Evolutionary conservation across 2,797 vertebrate genomes (phyloP).

Genomic region (Scleropages formosus): DNA sequence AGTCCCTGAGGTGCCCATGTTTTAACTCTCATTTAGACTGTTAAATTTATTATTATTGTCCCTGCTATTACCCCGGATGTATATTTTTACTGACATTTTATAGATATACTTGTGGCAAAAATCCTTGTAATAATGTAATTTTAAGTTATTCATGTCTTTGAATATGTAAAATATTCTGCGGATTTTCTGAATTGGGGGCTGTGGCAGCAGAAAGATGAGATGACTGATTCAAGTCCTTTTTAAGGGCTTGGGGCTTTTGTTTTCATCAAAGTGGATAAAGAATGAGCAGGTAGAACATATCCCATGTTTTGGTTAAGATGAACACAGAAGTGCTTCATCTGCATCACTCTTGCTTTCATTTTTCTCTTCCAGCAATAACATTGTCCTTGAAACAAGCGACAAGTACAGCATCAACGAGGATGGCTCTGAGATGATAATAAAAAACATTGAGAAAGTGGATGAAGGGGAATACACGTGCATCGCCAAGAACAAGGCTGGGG

Average conservation of each 20-base stretch:
- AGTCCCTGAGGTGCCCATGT: background rate
- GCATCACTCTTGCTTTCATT: slow-evolving; percentile 25
- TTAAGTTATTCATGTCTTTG: no score
- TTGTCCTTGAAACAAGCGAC: slow-evolving; percentile 66
- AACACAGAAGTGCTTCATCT: slow-evolving; percentile 33
- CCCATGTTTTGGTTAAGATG: slow-evolving; percentile 16
- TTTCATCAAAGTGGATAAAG: background rate
- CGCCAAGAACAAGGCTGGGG: slow-evolving; percentile 92
- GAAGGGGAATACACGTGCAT: slow-evolving; percentile 94
- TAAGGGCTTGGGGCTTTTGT: background rate
- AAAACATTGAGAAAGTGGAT: slow-evolving; percentile 84
- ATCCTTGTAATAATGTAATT: background rate
- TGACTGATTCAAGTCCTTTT: background rate
- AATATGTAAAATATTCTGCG: background rate
- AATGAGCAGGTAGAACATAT: background rate
- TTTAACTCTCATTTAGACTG: background rate
- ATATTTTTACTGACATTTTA: no score
- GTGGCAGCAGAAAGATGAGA: background rate
- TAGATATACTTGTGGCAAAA: slow-evolving; percentile 9
- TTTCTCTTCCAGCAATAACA: slow-evolving; percentile 58
- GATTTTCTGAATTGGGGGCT: background rate
- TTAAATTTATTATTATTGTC: no score
- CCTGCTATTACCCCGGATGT: no score
- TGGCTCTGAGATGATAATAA: slow-evolving; percentile 85
- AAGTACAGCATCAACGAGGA: slow-evolving; percentile 89